Evolutionary conservation across 2,113 vertebrate genomes (phyloP).

Genomic region (Chunga burmeisteri): DNA sequence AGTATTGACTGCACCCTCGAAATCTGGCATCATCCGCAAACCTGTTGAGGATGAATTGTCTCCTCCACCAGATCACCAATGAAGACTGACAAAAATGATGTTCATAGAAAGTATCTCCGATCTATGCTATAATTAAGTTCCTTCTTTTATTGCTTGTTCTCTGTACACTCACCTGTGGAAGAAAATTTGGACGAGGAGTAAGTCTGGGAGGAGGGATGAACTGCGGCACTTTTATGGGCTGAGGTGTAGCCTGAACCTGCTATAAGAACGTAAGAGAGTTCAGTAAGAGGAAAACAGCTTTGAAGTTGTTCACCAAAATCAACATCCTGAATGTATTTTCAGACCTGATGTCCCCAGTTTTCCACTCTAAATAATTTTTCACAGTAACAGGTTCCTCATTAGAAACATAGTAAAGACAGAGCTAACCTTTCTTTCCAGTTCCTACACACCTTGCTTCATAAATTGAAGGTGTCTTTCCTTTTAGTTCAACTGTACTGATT

Average conservation of each 20-base stretch:
- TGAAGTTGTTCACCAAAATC: neutral
- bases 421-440: neutral
- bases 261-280: conserved; percentile 58
- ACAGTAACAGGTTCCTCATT: neutral
- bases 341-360: neutral
- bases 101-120: neutral
- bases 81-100: neutral
- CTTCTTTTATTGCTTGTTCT: neutral
- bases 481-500: neutral
- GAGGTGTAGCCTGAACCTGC: conserved; percentile 95
- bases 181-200: conserved; percentile 95
- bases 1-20: neutral
- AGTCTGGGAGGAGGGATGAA: conserved; percentile 99
- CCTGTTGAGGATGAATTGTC: neutral
- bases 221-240: conserved; percentile 99
- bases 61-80: neutral
- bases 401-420: neutral
- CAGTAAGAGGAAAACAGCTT: conserved; percentile 55
- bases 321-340: neutral
- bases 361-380: neutral
- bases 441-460: neutral
- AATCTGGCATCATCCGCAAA: neutral
- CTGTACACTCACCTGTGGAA: conserved; percentile 90
- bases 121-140: neutral
- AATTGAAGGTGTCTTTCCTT: neutral